Percentiles rank a stretch among this genome's conserved stretches.
Evolutionary conservation across 2,888 invertebrate species (phyloP).

Genomic region (Zygothrica quintamaculata): DNA sequence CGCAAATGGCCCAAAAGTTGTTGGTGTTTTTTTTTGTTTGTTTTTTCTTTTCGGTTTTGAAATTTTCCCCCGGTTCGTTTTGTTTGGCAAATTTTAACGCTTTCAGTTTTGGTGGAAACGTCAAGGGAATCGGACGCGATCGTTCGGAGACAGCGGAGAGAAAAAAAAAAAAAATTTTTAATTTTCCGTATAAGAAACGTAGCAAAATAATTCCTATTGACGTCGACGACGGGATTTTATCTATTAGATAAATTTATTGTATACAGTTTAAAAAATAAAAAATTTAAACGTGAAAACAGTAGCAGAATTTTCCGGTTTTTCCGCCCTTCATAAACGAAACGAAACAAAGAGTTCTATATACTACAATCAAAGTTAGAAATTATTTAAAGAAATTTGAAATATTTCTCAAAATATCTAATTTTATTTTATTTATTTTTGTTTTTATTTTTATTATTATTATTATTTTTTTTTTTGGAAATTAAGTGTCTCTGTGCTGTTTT

Average conservation of each 20-base stretch:
- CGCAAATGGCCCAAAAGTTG: constrained; percentile 16
- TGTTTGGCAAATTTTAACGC: constrained; percentile 34
- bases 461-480: constrained; percentile 10
- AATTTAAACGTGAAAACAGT: constrained; percentile 5
- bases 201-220: constrained; percentile 38
- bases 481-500: constrained; percentile 13
- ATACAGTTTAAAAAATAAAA: too few species aligned
- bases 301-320: constrained; percentile 56
- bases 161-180: constrained; percentile 12
- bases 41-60: constrained; percentile 20
- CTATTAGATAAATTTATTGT: constrained; percentile 37
- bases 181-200: constrained; percentile 7
- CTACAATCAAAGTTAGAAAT: background rate
- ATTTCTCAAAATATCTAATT: constrained; percentile 8
- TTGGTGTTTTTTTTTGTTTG: constrained; percentile 7
- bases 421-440: too few species aligned
- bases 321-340: constrained; percentile 14
- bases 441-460: too few species aligned
- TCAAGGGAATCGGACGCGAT: constrained; percentile 70
- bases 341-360: constrained; percentile 10
- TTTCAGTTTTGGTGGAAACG: constrained; percentile 70
- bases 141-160: constrained; percentile 28
- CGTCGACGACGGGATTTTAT: constrained; percentile 47
- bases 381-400: constrained; percentile 17
- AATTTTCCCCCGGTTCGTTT: constrained; percentile 50